phyloP scores from a whole-genome alignment of 2,888 invertebrate species.

The Lochmaea capreae region DNA sequence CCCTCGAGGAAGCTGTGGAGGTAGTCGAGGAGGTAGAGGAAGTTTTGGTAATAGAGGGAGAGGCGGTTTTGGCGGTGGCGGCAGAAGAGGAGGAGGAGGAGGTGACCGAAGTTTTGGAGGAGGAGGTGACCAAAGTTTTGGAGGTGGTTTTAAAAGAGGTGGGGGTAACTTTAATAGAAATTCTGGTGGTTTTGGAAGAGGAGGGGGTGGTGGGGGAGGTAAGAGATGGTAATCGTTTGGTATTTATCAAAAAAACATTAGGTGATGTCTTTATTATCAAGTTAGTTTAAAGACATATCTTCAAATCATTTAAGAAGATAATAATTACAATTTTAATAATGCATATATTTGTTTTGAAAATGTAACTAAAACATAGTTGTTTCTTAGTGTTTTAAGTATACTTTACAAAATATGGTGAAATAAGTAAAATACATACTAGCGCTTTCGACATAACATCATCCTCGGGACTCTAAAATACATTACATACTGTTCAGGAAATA shows the following conservation, averaged over 20 bases:
- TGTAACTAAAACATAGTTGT: no score
- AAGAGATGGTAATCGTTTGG: slow-evolving; percentile 35
- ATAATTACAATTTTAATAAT: no score
- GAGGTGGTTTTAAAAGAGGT: slow-evolving; percentile 37
- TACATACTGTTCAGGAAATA: no score
- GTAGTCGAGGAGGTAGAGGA: slow-evolving; percentile 63
- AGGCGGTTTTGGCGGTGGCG: slow-evolving; percentile 57
- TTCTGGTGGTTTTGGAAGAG: slow-evolving; percentile 60
- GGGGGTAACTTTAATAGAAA: slow-evolving; percentile 38
- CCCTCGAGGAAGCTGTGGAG: slow-evolving; percentile 56
- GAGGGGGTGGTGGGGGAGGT: slow-evolving; percentile 52
- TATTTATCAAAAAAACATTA: not conserved
- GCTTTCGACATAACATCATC: no score
- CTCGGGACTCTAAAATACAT: no score
- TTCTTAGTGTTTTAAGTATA: no score
- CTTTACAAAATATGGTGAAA: no score
- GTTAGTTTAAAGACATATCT: no score
- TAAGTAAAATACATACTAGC: no score
- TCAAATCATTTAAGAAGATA: no score
- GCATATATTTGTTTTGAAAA: no score
- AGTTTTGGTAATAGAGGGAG: slow-evolving; percentile 58
- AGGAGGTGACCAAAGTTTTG: slow-evolving; percentile 45
- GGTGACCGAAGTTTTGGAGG: no score
- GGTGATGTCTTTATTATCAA: not conserved
- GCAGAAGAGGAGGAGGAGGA: slow-evolving; percentile 58